Conservation (phyloP, 2,888 invertebrate genomes). For the Eristalinus aeneus region DNA sequence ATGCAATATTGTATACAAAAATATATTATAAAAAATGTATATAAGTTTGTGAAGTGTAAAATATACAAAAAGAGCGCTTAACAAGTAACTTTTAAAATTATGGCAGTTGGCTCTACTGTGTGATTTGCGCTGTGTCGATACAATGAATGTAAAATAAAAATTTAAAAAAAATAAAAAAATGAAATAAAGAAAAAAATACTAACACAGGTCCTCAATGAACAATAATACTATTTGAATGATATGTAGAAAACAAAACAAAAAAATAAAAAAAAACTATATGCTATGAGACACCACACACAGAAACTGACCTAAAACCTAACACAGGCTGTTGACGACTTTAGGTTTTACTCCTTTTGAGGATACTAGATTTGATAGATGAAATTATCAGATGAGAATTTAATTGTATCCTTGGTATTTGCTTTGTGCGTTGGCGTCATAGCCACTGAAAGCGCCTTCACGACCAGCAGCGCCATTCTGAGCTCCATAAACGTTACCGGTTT, state of each 20-base stretch:
- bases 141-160: constrained; percentile 43
- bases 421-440: constrained; percentile 67
- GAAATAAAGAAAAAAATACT: constrained; percentile 20
- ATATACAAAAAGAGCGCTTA: constrained; percentile 78
- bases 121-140: constrained; percentile 49
- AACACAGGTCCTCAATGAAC: constrained; percentile 25
- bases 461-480: constrained; percentile 71
- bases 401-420: constrained; percentile 78
- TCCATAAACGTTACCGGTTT: constrained; percentile 80
- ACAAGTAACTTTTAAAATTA: constrained; percentile 72
- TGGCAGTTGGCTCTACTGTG: constrained; percentile 68
- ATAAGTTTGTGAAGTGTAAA: constrained; percentile 73
- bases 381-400: constrained; percentile 73
- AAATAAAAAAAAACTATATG: constrained; percentile 39
- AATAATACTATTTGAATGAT: constrained; percentile 46
- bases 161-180: constrained; percentile 27
- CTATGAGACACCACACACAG: constrained; percentile 49
- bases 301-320: constrained; percentile 63
- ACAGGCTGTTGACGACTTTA: constrained; percentile 62
- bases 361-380: constrained; percentile 72
- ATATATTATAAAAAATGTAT: constrained; percentile 44
- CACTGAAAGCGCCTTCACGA: constrained; percentile 67
- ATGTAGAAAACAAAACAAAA: constrained; percentile 41
- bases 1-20: constrained; percentile 60
- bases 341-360: constrained; percentile 55